Evolutionary conservation across 92 coral and sea anemone species (phyloP).

Genomic region (Epizoanthus scotinus): DNA sequence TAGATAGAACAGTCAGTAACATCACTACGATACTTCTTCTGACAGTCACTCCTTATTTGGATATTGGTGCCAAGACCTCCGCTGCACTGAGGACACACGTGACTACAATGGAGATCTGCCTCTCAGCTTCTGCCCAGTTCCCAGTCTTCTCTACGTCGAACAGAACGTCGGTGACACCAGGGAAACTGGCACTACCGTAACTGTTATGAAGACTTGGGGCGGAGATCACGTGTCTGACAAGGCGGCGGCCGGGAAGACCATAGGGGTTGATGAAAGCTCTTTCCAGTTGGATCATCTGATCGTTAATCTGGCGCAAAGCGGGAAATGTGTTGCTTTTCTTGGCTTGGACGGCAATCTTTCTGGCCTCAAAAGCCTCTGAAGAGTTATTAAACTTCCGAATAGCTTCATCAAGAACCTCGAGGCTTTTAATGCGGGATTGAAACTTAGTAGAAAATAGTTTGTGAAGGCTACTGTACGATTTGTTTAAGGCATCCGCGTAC

Average conservation of each 20-base stretch:
- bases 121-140: constrained; percentile 68
- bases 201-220: constrained; percentile 66
- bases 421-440: neutral
- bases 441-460: neutral
- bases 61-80: constrained; percentile 25
- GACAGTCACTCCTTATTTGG: neutral
- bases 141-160: constrained; percentile 53
- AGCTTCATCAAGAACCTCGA: neutral
- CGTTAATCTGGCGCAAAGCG: constrained; percentile 70
- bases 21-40: too few species aligned
- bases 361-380: neutral
- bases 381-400: neutral
- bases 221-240: constrained; percentile 71
- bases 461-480: neutral
- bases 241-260: constrained; percentile 77
- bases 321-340: constrained; percentile 32
- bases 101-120: constrained; percentile 66
- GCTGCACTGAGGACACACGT: constrained; percentile 64
- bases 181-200: constrained; percentile 67
- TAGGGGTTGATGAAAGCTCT: constrained; percentile 71
- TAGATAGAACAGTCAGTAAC: too few species aligned
- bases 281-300: constrained; percentile 73
- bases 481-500: neutral
- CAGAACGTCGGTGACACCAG: constrained; percentile 75
- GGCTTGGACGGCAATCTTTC: neutral